A percentile compares a stretch with the other conserved stretches of the same genome.
Evolutionary conservation across 2,113 vertebrate genomes (phyloP).

Genomic region (Litocranius walleri): DNA sequence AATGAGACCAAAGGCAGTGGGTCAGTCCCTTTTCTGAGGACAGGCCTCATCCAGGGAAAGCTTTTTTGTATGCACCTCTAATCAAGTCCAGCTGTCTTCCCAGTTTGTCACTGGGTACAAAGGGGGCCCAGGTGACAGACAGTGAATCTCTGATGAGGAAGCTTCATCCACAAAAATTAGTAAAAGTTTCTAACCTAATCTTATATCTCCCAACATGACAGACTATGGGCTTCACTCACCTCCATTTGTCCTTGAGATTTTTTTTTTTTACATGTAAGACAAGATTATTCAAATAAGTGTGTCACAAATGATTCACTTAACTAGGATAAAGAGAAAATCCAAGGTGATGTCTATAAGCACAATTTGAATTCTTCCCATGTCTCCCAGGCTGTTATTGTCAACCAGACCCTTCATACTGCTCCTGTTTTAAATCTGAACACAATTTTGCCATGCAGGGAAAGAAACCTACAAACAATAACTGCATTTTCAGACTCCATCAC

Average conservation of each 20-base stretch:
- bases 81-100: constrained; percentile 25
- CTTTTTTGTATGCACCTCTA: neutral
- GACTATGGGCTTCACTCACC: neutral
- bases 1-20: neutral
- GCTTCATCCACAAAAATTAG: neutral
- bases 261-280: neutral
- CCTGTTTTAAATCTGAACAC: constrained; percentile 33
- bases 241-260: neutral
- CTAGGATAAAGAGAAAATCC: constrained; percentile 46
- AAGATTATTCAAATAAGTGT: constrained; percentile 53
- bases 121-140: neutral
- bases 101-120: neutral
- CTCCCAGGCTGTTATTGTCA: constrained; percentile 44
- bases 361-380: neutral
- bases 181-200: neutral
- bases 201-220: neutral
- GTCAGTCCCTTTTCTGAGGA: neutral
- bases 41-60: neutral
- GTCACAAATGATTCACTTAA: constrained; percentile 45
- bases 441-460: constrained; percentile 50
- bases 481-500: constrained; percentile 59
- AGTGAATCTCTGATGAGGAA: neutral
- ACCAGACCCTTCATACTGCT: neutral
- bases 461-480: constrained; percentile 56
- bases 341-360: neutral